These are phyloP conservation scores for Poeciliopsis infans DNA, from an alignment of 2,797 vertebrate species.

Conservation along the genomic window DNA sequence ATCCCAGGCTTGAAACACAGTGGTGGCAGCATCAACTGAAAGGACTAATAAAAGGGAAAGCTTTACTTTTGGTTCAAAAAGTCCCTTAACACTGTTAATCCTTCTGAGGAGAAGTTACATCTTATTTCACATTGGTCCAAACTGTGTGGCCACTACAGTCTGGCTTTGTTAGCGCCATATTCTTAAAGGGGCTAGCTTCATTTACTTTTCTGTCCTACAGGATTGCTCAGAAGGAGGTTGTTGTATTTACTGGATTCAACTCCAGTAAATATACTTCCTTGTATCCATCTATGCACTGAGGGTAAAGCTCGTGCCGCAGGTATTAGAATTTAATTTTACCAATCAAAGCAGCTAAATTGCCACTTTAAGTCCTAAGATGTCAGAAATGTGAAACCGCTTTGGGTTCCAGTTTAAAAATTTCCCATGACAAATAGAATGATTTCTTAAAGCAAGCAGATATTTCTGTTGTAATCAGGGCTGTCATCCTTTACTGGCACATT, in stretches of 20 bases:
- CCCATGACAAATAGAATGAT: slow-evolving; percentile 29
- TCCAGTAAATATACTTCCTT: neutral
- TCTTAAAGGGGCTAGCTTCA: neutral
- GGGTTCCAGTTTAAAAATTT: slow-evolving; percentile 27
- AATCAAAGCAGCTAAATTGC: neutral
- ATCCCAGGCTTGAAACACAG: neutral
- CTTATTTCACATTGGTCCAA: neutral
- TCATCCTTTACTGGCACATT: slow-evolving; percentile 1
- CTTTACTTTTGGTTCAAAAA: neutral
- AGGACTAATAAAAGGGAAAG: neutral
- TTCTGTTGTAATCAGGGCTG: slow-evolving; percentile 47
- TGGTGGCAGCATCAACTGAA: neutral
- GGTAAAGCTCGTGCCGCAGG: neutral
- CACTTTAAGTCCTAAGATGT: neutral
- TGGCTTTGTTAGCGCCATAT: neutral
- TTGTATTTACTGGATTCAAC: neutral
- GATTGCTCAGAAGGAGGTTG: neutral
- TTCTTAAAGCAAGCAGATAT: slow-evolving; percentile 41
- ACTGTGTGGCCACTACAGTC: neutral
- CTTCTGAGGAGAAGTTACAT: neutral
- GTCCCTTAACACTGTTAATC: neutral
- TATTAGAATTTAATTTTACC: neutral
- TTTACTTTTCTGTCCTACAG: neutral
- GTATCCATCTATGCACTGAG: neutral
- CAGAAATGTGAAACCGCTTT: slow-evolving; percentile 8